A percentile compares a stretch with the other conserved stretches of the same genome.
Evolutionary conservation across 37 sponge, comb jelly and placozoan species (phyloP).

Genomic region (Axinella damicornis): DNA sequence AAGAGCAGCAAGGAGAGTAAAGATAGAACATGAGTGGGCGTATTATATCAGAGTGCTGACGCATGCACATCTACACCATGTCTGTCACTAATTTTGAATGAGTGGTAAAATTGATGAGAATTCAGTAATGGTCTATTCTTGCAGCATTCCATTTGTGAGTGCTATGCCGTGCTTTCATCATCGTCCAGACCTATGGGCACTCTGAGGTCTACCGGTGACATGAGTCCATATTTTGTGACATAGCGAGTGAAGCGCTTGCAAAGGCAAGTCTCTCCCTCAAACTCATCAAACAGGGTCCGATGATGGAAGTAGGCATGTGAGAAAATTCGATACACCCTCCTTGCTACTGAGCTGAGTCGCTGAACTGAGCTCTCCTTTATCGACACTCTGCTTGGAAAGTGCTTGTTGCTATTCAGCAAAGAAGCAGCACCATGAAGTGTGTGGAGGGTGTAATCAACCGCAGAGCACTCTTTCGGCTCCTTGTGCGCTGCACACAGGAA

Average conservation of each 20-base stretch:
- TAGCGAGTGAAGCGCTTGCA: constrained; percentile 91
- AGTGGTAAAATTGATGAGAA: no score
- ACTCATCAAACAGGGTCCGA: constrained; percentile 85
- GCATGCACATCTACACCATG: no score
- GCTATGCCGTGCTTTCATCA: no score
- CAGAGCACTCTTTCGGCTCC: constrained; percentile 97
- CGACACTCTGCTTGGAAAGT: constrained; percentile 94
- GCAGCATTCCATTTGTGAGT: no score
- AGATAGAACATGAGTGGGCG: no score
- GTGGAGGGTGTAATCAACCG: constrained; percentile 98
- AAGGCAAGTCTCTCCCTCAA: constrained; percentile 89
- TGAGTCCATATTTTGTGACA: constrained; percentile 90
- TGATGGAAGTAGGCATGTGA: constrained; percentile 97
- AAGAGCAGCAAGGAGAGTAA: no score
- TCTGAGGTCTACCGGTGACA: constrained; percentile 87
- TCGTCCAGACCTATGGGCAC: constrained; percentile 74
- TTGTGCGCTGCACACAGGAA: constrained; percentile 98
- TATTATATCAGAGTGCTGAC: no score
- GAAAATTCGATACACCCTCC: constrained; percentile 96
- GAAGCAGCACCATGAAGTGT: constrained; percentile 97
- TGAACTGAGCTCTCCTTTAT: constrained; percentile 90
- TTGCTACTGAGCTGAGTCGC: constrained; percentile 84
- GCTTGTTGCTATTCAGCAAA: constrained; percentile 94
- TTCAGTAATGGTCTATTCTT: no score
- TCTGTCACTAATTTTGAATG: no score